Evolutionary conservation across 1,140 invertebrate species (phyloP).

Genomic region (Dinothrombium tinctorium): DNA sequence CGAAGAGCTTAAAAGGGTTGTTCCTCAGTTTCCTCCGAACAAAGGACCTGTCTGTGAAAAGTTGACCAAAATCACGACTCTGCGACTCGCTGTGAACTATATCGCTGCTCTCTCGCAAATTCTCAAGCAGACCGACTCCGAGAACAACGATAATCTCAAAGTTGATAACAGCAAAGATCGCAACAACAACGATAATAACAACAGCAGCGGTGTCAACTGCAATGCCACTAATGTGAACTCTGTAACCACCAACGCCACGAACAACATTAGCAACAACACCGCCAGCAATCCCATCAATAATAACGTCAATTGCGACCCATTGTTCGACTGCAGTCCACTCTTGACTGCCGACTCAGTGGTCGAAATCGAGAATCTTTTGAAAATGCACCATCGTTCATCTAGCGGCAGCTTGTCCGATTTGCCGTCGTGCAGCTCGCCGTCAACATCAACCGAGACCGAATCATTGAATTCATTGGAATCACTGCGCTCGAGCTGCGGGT

Average conservation of each 20-base stretch:
- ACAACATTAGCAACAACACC: background rate
- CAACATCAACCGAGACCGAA: conserved; percentile 3
- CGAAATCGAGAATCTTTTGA: background rate
- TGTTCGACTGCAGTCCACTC: background rate
- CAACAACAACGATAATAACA: background rate
- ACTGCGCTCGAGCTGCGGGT: background rate
- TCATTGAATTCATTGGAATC: conserved; percentile 1
- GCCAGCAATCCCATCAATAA: background rate
- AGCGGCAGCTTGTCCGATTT: conserved; percentile 1
- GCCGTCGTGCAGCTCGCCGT: conserved; percentile 2
- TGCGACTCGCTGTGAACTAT: conserved; percentile 64
- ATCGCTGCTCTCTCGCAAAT: conserved; percentile 32
- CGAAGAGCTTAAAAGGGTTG: conserved; percentile 43
- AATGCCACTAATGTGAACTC: too few relatives aligned
- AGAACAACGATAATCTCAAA: background rate
- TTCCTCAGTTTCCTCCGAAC: conserved; percentile 29
- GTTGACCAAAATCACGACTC: conserved; percentile 63
- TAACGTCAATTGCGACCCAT: background rate
- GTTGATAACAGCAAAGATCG: background rate
- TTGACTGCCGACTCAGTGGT: background rate
- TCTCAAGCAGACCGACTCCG: background rate
- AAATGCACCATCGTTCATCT: background rate
- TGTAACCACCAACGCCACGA: too few relatives aligned
- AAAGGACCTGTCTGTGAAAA: conserved; percentile 24
- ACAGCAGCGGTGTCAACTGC: background rate